Conservation (phyloP, 2,888 invertebrate genomes). For the Abrostola triplasia region DNA sequence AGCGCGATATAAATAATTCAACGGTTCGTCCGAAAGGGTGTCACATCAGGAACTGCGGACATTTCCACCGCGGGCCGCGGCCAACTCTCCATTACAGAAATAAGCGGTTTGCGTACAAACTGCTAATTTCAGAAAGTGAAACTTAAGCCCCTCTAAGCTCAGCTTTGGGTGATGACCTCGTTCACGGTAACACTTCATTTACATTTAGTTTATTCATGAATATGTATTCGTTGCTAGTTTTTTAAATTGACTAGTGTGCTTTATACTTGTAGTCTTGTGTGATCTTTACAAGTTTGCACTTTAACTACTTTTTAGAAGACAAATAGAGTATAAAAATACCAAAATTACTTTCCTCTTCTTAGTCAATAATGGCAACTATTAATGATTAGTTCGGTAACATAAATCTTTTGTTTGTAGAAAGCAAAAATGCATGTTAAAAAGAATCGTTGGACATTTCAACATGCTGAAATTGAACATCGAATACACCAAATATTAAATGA, state of each 20-base stretch:
- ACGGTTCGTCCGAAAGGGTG: conserved; percentile 30
- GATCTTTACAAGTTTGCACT: too few relatives aligned
- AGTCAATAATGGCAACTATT: too few relatives aligned
- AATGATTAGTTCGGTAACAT: too few relatives aligned
- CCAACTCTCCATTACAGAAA: conserved; percentile 61
- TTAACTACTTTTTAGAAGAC: too few relatives aligned
- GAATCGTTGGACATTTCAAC: too few relatives aligned
- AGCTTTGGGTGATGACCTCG: conserved; percentile 51
- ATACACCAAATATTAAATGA: too few relatives aligned
- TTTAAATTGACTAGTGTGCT: neutral
- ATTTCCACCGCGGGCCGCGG: conserved; percentile 4
- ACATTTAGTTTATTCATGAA: conserved; percentile 6
- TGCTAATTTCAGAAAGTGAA: conserved; percentile 70
- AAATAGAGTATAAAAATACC: too few relatives aligned
- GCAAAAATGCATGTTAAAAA: too few relatives aligned
- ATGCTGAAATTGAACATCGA: too few relatives aligned
- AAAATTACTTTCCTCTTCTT: too few relatives aligned
- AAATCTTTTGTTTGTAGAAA: too few relatives aligned
- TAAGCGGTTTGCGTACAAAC: conserved; percentile 61
- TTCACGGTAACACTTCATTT: conserved; percentile 23
- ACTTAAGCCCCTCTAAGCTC: conserved; percentile 59
- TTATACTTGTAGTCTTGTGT: neutral
- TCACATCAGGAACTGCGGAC: conserved; percentile 34
- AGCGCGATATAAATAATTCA: conserved; percentile 45
- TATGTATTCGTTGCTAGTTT: neutral